A percentile compares a stretch with the other conserved stretches of the same genome.
phyloP scores from a whole-genome alignment of 2,888 invertebrate genomes.

The Phalera bucephala region DNA sequence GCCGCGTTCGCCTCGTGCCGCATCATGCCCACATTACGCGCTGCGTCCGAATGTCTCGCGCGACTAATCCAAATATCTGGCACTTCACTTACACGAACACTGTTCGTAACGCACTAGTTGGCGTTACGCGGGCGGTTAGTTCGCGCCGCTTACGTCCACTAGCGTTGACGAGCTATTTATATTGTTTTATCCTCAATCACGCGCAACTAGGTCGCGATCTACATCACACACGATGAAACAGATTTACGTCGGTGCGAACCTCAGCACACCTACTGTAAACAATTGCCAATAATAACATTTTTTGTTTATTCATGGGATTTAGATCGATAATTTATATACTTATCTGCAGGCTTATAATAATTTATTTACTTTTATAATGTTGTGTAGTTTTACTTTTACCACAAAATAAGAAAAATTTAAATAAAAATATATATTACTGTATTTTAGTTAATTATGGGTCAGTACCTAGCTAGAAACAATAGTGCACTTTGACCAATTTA shows the following conservation, averaged over 20 bases:
- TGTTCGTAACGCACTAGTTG: conserved; percentile 40
- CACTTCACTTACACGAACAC: conserved; percentile 38
- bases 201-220: conserved; percentile 78
- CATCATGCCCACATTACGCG: conserved; percentile 78
- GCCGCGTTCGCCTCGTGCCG: conserved; percentile 71
- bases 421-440: too few species aligned
- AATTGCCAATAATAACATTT: conserved; percentile 31
- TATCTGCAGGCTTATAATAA: too few species aligned
- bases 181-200: conserved; percentile 82
- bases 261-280: conserved; percentile 54
- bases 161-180: conserved; percentile 79
- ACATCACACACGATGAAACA: conserved; percentile 68
- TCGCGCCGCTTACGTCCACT: conserved; percentile 53
- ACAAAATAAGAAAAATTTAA: too few species aligned
- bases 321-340: conserved; percentile 6
- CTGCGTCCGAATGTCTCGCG: conserved; percentile 22
- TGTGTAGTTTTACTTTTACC: too few species aligned
- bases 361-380: too few species aligned
- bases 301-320: conserved; percentile 34
- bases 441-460: too few species aligned
- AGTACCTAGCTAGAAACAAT: too few species aligned
- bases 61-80: conserved; percentile 23
- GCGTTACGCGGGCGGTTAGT: conserved; percentile 40
- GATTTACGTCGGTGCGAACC: conserved; percentile 49
- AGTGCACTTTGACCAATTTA: too few species aligned